Evolutionary conservation across 2,888 invertebrate genomes (phyloP).

Genomic region (Eupithecia subumbrata): DNA sequence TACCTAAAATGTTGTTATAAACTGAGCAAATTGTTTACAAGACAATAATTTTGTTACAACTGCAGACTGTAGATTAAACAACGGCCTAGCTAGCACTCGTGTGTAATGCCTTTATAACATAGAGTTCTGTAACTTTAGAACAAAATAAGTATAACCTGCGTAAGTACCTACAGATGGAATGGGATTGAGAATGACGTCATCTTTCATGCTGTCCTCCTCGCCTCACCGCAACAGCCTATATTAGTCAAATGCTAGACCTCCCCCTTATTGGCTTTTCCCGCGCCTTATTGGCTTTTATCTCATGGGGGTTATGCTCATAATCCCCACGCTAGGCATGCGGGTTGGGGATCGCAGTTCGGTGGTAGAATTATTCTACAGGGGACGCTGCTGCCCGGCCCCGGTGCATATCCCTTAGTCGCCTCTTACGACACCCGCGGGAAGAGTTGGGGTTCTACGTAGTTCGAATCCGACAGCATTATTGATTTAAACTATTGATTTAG

Average conservation of each 20-base stretch:
- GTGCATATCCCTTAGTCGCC: too few species aligned
- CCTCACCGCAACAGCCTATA: too few species aligned
- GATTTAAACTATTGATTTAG: not conserved
- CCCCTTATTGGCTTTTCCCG: too few species aligned
- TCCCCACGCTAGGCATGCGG: too few species aligned
- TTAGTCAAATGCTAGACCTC: too few species aligned
- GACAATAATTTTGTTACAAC: not conserved
- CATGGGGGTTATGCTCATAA: too few species aligned
- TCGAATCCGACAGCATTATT: not conserved
- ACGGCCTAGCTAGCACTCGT: not conserved
- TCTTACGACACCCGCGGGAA: too few species aligned
- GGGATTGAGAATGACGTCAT: not conserved
- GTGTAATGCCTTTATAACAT: not conserved
- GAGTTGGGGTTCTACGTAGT: not conserved
- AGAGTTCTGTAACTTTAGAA: not conserved
- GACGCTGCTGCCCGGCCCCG: too few species aligned
- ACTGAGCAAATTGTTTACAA: not conserved
- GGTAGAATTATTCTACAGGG: too few species aligned
- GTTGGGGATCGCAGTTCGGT: too few species aligned
- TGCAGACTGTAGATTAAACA: not conserved
- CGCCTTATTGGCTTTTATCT: too few species aligned
- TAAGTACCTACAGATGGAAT: not conserved
- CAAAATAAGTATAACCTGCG: not conserved
- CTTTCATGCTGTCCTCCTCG: not conserved
- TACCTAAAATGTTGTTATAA: not conserved